These are phyloP conservation scores for Cinclus mexicanus DNA, from an alignment of 2,113 vertebrate species.

Conservation along the genomic window DNA sequence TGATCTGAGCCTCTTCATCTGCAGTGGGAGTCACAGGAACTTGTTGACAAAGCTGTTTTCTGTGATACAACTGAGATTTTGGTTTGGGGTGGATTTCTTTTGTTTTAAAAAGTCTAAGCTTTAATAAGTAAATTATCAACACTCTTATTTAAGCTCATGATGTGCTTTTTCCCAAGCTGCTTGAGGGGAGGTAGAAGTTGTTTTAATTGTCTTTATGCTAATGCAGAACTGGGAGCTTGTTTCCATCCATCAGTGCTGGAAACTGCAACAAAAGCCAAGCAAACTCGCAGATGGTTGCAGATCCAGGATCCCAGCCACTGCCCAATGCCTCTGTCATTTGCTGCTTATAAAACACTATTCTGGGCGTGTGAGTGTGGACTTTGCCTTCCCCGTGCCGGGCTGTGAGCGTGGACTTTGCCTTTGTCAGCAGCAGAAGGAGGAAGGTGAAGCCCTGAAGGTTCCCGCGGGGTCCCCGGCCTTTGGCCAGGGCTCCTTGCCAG, in stretches of 20 bases:
- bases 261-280: slow-evolving; percentile 21
- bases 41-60: slow-evolving; percentile 20
- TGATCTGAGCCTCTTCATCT: background rate
- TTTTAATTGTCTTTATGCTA: slow-evolving; percentile 60
- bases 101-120: background rate
- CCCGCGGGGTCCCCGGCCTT: background rate
- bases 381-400: background rate
- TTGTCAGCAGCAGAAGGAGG: background rate
- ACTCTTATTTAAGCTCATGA: background rate
- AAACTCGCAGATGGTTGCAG: slow-evolving; percentile 50
- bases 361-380: background rate
- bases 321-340: background rate
- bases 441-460: background rate
- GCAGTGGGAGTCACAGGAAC: background rate
- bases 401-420: background rate
- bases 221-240: slow-evolving; percentile 6
- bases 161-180: slow-evolving; percentile 25
- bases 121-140: background rate
- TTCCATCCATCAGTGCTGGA: background rate
- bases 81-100: background rate
- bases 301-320: slow-evolving; percentile 39
- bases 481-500: background rate
- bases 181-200: background rate
- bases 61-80: background rate
- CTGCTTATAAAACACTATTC: background rate